Conservation (phyloP, 2,113 vertebrate species). For the Emberiza fucata region DNA sequence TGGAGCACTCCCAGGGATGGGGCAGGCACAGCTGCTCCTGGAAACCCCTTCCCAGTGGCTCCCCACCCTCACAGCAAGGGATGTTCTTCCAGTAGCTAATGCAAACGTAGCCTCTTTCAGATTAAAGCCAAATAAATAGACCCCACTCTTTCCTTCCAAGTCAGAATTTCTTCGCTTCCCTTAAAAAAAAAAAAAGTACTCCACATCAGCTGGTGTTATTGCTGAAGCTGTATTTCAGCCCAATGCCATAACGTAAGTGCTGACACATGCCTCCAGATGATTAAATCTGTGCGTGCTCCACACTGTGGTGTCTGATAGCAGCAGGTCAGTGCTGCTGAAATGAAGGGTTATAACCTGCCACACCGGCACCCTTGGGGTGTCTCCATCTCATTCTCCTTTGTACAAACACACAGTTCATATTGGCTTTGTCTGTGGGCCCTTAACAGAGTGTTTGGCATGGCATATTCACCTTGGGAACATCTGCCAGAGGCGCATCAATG, state of each 20-base stretch:
- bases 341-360: background rate
- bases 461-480: background rate
- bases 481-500: constrained; percentile 7
- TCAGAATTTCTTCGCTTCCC: background rate
- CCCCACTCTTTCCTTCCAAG: background rate
- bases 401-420: background rate
- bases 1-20: background rate
- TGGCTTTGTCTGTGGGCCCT: background rate
- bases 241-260: background rate
- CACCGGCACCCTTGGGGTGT: background rate
- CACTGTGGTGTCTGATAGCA: background rate
- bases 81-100: no score
- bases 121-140: background rate
- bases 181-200: background rate
- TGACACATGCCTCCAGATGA: background rate
- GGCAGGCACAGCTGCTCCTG: background rate
- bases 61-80: background rate
- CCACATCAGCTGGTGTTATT: background rate
- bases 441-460: constrained; percentile 1
- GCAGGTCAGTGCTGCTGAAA: background rate
- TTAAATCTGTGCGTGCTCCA: background rate
- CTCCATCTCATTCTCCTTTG: background rate
- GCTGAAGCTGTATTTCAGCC: background rate
- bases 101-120: background rate
- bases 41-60: background rate